Evolutionary conservation across 37 sponge, comb jelly and placozoan species (phyloP), one percentile per base, ranked within the genome.

Genomic region (Ianthella basta): DNA sequence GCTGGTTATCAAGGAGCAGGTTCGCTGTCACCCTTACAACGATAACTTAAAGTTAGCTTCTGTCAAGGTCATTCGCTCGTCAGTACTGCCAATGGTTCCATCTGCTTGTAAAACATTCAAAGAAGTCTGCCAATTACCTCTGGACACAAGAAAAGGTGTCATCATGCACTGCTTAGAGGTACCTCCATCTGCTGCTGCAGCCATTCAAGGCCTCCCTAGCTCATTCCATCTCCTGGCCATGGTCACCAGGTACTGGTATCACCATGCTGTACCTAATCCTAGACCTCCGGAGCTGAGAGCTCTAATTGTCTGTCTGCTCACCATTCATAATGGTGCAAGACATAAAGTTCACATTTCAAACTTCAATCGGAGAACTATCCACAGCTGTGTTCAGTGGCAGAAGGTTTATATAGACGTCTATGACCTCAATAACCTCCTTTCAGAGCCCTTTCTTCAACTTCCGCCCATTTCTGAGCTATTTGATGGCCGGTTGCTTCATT

Each of bases 381-480:
- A 92, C 64, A 34, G 53, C 16, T 89, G 83, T 35, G 61, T 84
- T 39, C 87, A 92, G 72, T 92, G 92, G 92, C 92, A 92, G 83
- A 61, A 77, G 60, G 63, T 67, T 27, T 92, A 87, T 54, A 25
- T 59, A 21, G 84, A 78, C 23, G 55, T 84, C 12, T 29, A 40
- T 6, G 34, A 36, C 33, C 72, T 92, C 27, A 88, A 89, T 41
- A 59, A 72, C 23, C 56, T 92, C 19, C 83, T 92, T 14, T 65
- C 41, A 60, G 72, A 82, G n/a, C 92, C 92, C 21, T 72, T 34
- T 21, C 56, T 88, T 18, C 25, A 27, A 15, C 32, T 56, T n/a
- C 13, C 79, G 5, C 85, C 86, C 33, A 72, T 85, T 37, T 80
- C 89, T 56, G 15, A 35, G 14, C 72, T 88, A 0, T 92, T 82